Evolutionary conservation across 2,888 invertebrate species (phyloP).

Genomic region (Lycophotia porphyrea): DNA sequence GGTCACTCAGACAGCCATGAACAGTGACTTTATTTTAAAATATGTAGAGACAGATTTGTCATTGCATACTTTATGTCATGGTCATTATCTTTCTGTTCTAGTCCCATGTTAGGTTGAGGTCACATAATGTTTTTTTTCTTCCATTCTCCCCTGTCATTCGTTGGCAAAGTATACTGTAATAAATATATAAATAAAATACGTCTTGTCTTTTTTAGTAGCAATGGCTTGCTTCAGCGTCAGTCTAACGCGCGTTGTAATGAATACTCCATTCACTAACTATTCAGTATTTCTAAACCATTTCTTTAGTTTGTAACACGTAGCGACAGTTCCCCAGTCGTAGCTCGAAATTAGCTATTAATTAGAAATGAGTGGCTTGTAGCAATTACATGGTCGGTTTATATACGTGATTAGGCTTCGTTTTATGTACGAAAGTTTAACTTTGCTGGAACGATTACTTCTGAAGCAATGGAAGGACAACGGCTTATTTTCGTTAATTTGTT

Average conservation of each 20-base stretch:
- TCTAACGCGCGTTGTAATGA: neutral
- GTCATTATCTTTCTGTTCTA: neutral
- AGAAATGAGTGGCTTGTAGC: slow-evolving; percentile 14
- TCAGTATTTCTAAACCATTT: neutral
- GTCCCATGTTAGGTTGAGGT: neutral
- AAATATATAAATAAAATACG: neutral
- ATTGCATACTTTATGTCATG: neutral
- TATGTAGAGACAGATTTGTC: neutral
- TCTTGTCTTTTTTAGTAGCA: neutral
- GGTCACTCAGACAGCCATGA: neutral
- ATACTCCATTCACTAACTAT: slow-evolving; percentile 1
- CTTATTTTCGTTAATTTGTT: slow-evolving; percentile 17
- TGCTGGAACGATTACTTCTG: neutral
- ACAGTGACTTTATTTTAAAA: neutral
- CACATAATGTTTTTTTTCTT: neutral
- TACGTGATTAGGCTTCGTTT: neutral
- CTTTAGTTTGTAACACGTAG: slow-evolving; percentile 7
- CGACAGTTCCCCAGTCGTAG: neutral
- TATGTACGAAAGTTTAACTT: neutral
- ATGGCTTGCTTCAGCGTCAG: neutral
- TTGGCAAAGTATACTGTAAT: neutral
- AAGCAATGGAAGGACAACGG: slow-evolving; percentile 16
- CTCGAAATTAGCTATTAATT: slow-evolving; percentile 14
- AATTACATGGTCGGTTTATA: slow-evolving; percentile 37
- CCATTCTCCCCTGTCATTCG: neutral